Conservation (phyloP, 2,888 invertebrate species). For the Patella pellucida region DNA sequence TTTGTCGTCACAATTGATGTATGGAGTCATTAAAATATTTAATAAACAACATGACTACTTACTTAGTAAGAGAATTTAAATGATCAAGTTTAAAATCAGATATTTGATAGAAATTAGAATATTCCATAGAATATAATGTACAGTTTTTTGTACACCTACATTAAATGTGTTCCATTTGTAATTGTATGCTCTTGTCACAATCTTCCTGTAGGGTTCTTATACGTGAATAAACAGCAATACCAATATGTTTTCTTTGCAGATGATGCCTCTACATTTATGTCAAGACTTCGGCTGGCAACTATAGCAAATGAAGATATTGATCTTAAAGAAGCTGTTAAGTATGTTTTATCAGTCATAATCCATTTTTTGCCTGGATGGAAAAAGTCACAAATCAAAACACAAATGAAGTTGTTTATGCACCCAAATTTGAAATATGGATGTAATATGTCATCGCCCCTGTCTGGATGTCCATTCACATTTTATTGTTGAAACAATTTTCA, state of each 20-base stretch:
- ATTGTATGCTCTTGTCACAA: too few species aligned
- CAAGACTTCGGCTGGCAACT: constrained; percentile 1
- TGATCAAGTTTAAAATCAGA: background rate
- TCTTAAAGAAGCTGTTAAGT: background rate
- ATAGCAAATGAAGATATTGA: background rate
- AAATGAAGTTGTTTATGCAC: too few species aligned
- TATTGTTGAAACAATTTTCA: too few species aligned
- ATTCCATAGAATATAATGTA: background rate
- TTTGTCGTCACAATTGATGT: constrained; percentile 57
- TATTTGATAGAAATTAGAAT: background rate
- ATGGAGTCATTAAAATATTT: constrained; percentile 46
- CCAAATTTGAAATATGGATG: too few species aligned
- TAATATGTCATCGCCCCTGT: too few species aligned
- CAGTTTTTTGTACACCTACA: too few species aligned
- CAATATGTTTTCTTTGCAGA: background rate
- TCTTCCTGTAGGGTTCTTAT: too few species aligned
- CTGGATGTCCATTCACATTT: too few species aligned
- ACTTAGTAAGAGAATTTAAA: constrained; percentile 37
- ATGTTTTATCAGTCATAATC: background rate
- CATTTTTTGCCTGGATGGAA: background rate
- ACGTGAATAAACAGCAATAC: too few species aligned
- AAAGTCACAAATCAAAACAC: too few species aligned
- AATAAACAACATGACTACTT: constrained; percentile 47
- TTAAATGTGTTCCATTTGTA: too few species aligned
- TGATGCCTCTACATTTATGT: constrained; percentile 14